A percentile compares a stretch with the other conserved stretches of the same genome.
These are phyloP conservation scores for Drepana falcataria DNA, from an alignment of 2,888 invertebrate species.

Conservation along the genomic window DNA sequence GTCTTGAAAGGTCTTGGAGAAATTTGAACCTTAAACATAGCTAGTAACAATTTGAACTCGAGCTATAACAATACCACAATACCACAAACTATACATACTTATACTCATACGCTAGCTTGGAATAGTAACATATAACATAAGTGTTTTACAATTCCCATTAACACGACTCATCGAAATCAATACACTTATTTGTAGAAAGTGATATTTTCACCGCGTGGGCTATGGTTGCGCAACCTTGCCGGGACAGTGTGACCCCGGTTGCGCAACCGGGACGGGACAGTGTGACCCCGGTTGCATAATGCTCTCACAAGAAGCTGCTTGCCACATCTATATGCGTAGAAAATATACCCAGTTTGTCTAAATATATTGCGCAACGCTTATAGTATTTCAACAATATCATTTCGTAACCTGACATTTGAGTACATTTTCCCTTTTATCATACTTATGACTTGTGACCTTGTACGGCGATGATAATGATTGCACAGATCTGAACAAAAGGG, in stretches of 20 bases:
- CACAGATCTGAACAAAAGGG: constrained; percentile 1
- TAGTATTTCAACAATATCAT: constrained; percentile 48
- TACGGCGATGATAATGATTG: constrained; percentile 4
- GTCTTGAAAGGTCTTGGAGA: too few relatives aligned
- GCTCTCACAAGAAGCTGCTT: constrained; percentile 54
- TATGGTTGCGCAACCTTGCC: constrained; percentile 42
- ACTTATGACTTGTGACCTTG: constrained; percentile 3
- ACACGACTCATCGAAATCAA: constrained; percentile 37
- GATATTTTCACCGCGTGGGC: constrained; percentile 55
- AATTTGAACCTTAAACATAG: too few relatives aligned
- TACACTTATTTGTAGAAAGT: constrained; percentile 60
- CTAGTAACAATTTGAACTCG: constrained; percentile 16
- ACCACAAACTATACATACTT: too few relatives aligned
- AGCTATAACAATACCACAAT: constrained; percentile 14
- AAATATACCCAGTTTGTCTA: constrained; percentile 63
- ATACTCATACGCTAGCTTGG: too few relatives aligned
- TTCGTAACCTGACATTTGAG: constrained; percentile 64
- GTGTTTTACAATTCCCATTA: constrained; percentile 34
- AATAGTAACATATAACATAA: background rate
- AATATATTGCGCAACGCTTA: constrained; percentile 62
- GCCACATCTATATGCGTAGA: constrained; percentile 54
- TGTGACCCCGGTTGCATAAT: constrained; percentile 70
- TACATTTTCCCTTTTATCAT: constrained; percentile 36
- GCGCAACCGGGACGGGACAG: constrained; percentile 46
- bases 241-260: constrained; percentile 56